Evolutionary conservation across 2,888 invertebrate genomes (phyloP).

Genomic region (Julus scanicus): DNA sequence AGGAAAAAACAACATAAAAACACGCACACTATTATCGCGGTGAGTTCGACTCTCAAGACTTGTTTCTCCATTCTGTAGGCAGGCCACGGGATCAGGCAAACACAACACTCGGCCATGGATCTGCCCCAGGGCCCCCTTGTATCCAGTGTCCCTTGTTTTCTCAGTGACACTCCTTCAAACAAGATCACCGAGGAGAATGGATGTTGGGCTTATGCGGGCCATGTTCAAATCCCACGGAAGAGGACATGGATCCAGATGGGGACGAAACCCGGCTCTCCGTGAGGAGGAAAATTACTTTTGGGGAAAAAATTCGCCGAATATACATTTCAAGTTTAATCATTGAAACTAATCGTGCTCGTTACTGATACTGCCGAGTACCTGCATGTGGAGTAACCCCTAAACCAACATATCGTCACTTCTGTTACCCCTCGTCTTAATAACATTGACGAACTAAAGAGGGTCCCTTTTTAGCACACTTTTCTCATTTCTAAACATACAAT

Average conservation of each 20-base stretch:
- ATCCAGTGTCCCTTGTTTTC: slow-evolving; percentile 33
- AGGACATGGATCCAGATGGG: not conserved
- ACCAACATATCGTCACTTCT: too few species aligned
- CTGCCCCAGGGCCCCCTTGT: not conserved
- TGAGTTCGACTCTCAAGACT: slow-evolving; percentile 16
- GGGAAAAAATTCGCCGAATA: not conserved
- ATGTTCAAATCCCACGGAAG: not conserved
- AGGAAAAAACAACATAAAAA: not conserved
- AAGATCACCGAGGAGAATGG: not conserved
- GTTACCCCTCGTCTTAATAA: too few species aligned
- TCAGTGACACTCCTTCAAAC: slow-evolving; percentile 33
- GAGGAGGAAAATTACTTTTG: not conserved
- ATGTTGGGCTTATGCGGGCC: slow-evolving; percentile 14
- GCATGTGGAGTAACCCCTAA: not conserved
- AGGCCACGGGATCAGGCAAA: slow-evolving; percentile 11
- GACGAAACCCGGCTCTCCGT: not conserved
- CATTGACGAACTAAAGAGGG: too few species aligned
- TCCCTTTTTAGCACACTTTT: too few species aligned
- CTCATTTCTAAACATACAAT: too few species aligned
- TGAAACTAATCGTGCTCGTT: not conserved
- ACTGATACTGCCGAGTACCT: not conserved
- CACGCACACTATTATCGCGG: not conserved
- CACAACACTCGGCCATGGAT: slow-evolving; percentile 24
- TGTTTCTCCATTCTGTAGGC: slow-evolving; percentile 7
- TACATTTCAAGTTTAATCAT: slow-evolving; percentile 21